Conservation (phyloP, 2,113 vertebrate species). For the Rhodinocichla rosea region DNA sequence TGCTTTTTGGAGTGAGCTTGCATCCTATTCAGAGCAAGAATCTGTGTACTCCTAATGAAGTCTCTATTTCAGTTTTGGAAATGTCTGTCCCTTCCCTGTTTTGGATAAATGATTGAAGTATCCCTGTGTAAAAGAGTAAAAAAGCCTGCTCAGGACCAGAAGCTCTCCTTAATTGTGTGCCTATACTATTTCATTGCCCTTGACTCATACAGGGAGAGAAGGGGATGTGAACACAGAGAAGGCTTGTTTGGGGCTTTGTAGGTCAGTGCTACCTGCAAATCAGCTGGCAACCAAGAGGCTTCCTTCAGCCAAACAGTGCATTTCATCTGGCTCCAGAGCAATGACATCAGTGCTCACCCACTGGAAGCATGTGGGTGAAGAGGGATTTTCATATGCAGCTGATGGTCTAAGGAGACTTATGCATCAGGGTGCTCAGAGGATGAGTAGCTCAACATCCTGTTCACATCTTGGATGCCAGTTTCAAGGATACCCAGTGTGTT, state of each 20-base stretch:
- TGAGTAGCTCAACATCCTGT: not conserved
- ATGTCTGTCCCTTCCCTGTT: not conserved
- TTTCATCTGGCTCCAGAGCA: not conserved
- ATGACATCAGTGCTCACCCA: not conserved
- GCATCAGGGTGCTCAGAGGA: not conserved
- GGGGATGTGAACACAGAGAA: fast-evolving
- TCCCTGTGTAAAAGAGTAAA: not conserved
- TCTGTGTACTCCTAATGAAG: not conserved
- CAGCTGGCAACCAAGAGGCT: not conserved
- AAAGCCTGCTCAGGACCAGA: not conserved
- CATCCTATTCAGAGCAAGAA: not conserved
- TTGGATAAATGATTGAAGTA: not conserved
- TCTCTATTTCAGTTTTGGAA: not conserved
- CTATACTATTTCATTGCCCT: not conserved
- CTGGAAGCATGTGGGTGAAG: not conserved
- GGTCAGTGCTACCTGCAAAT: not conserved
- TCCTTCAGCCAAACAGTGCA: not conserved
- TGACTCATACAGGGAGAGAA: not conserved
- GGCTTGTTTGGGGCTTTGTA: not conserved
- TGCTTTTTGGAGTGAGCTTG: not conserved
- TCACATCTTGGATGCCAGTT: not conserved
- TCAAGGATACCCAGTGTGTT: not conserved
- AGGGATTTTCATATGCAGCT: not conserved
- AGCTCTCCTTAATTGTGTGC: not conserved
- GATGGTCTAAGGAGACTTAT: not conserved